Conservation (phyloP, 2,113 vertebrate genomes). For the Pangasianodon gigas region DNA sequence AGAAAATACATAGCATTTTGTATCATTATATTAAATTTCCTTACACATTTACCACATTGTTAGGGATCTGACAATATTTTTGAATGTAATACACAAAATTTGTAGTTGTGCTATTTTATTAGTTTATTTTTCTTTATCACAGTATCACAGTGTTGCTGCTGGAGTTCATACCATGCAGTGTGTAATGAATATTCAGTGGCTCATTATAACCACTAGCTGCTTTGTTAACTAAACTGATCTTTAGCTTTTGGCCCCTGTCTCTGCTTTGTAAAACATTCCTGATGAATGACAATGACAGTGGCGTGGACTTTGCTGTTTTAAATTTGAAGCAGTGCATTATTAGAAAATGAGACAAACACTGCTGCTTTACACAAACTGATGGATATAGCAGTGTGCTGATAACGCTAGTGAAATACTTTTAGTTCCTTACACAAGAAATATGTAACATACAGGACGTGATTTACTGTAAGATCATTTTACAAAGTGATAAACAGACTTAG, state of each 20-base stretch:
- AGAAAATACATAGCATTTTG: background rate
- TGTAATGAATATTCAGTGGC: conserved; percentile 25
- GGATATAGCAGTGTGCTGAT: conserved; percentile 10
- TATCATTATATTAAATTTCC: background rate
- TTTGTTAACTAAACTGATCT: conserved; percentile 30
- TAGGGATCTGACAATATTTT: background rate
- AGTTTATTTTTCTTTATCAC: background rate
- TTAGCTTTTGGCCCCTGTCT: conserved; percentile 16
- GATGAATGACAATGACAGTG: background rate
- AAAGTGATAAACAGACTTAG: background rate
- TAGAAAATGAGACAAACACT: conserved; percentile 2
- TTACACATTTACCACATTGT: background rate
- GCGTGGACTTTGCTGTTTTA: background rate
- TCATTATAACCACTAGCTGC: conserved; percentile 27
- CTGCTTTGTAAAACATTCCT: background rate
- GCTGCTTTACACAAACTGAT: background rate
- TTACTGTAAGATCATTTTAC: background rate
- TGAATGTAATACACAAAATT: background rate
- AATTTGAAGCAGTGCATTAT: background rate
- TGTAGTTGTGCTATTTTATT: background rate
- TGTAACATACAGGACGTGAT: background rate
- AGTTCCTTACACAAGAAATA: background rate
- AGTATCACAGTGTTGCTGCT: background rate
- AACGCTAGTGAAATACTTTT: background rate
- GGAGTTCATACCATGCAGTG: background rate